Percentiles rank a stretch among this genome's conserved stretches.
Evolutionary conservation across 1,140 invertebrate genomes (phyloP).

Genomic region (Musca vetustissima): DNA sequence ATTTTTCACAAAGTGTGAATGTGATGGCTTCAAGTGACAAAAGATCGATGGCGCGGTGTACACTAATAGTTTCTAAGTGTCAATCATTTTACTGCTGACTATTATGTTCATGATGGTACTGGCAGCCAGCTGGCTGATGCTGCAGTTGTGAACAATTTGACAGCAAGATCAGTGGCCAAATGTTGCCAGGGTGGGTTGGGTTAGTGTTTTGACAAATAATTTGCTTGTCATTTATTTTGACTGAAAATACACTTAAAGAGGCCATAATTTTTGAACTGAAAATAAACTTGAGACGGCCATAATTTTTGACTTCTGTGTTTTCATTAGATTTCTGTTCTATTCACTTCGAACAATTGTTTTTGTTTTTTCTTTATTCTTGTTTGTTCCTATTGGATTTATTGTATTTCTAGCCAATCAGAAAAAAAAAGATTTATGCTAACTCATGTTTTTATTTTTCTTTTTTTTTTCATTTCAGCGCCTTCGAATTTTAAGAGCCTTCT

Average conservation of each 20-base stretch:
- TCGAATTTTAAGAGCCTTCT: constrained; percentile 70
- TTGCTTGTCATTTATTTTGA: no score
- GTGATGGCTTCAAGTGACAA: no score
- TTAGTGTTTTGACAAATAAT: no score
- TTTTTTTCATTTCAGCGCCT: constrained; percentile 62
- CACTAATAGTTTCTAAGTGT: neutral
- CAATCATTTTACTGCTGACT: neutral
- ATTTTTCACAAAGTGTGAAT: constrained; percentile 1
- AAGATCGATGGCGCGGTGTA: no score
- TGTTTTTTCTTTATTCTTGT: constrained; percentile 15
- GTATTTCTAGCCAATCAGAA: neutral
- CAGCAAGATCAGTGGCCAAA: no score
- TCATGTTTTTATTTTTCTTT: constrained; percentile 9
- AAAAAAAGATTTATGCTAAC: no score
- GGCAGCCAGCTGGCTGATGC: no score
- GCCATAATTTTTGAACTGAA: neutral
- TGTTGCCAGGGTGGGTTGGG: no score
- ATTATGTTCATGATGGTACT: no score
- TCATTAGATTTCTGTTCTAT: no score
- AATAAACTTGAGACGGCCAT: neutral
- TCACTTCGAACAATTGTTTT: no score
- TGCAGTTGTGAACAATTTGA: no score
- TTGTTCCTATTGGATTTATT: neutral
- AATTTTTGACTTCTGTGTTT: constrained; percentile 8
- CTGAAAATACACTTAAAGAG: neutral